Base-by-base conservation (phyloP, 2,888 invertebrate species). In the Drosophila meridionalis region DNA sequence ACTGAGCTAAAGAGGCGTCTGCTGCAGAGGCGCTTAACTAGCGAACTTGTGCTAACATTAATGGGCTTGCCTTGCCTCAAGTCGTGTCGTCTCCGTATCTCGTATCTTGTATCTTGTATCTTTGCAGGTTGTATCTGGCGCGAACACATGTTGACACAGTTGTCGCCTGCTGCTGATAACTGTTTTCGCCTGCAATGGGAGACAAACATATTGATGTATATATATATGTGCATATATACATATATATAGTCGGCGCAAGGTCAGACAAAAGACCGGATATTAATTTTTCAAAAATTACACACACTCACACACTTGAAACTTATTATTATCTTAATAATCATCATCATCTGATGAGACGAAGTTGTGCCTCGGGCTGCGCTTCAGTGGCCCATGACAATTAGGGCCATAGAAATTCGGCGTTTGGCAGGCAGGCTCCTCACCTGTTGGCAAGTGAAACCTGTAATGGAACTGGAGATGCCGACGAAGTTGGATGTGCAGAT, bases 1-100 rank as follows among this genome's bases (percentile, higher is more conserved):
- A 96, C 96, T 96, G 96, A 96, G 96, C 96, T 96, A 96, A 96
- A 96, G 96, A 96, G 96, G 96, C 96, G n/a, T 58, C 65, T 69
- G 30, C 55, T 62, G 69, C 28, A 47, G 48, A 55, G 55, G 6
- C 75, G 66, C 42, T 30, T 61, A 67, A 82, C 45, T 69, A 78
- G 71, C 60, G 43, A 84, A 78, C 57, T 83, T 87, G 26, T 32
- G 50, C 59, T 55, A 7, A 59, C 48, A 28, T n/a, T n/a, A n/a
- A n/a, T n/a, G n/a, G n/a, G n/a, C 52, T 2, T 36, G 28, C 8
- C 3, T 20, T 20, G 30, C 30, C 26, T 48, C 36, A n/a, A 32
- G 32, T 38, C 36, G 42, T 69, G n/a, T 52, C 56, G 42, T 40
- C 40, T 14, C 0, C 14, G 11, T 52, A 50, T 50, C 59, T 64